Evolutionary conservation across 2,888 invertebrate species (phyloP), one percentile per base, ranked within the genome.

Genomic region (Drosophila hamatofila): DNA sequence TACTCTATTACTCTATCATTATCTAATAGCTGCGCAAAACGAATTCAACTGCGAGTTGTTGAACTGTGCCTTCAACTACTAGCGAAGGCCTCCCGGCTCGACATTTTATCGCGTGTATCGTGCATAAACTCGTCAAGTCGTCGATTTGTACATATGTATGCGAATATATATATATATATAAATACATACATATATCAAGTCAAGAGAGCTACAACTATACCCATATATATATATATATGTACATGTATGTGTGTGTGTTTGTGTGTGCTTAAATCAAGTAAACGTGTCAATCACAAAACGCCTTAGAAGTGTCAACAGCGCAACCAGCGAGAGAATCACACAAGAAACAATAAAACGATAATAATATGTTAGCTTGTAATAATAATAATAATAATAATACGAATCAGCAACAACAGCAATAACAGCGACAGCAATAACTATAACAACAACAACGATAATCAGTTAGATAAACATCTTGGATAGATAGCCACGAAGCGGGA

Each of bases 221-320:
- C n/a, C 16, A n/a, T 25, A 18, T 30, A 16, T n/a, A n/a, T 6
- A 27, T 27, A 0, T 48, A 0, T 6, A 4, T 37, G 35, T 7
- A 2, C 7, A 2, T 41, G 27, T 23, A 11, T 55, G 9, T 41
- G 35, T 25, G 11, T 51, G 18, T 58, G 37, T 54, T 23, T 42
- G 42, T 54, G 25, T 58, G 68, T 73, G 75, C 48, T 79, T 49
- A 65, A 79, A 75, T 77, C 76, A 79, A 79, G 80, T 70, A 79
- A 70, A 77, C 80, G 76, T 77, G 77, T 77, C 80, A 80, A 79
- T 77, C 77, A 79, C 52, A 59, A 39, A 75, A 75, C 59, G 75
- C 63, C 75, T 75, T 68, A 62, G 44, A 75, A 74, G 68, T 78
- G 75, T 74, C 79, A 74, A 78, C 78, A 74, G 44, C 70, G 42